Evolutionary conservation across 1,140 invertebrate genomes (phyloP).

Genomic region (Asbolus verrucosus): DNA sequence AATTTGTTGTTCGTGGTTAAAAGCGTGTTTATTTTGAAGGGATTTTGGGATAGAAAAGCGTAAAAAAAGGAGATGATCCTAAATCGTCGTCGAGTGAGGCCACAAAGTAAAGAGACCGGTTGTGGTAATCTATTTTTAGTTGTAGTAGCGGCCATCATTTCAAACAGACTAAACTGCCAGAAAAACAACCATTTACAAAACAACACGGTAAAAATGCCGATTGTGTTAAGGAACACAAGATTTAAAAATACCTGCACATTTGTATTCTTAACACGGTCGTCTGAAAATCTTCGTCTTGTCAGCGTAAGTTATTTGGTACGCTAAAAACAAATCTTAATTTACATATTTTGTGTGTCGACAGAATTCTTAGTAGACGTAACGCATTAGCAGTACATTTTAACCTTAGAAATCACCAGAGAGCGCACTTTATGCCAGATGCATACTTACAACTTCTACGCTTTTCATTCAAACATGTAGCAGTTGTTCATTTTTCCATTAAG

Average conservation of each 20-base stretch:
- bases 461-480: too few relatives aligned
- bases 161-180: slow-evolving; percentile 35
- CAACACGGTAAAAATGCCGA: slow-evolving; percentile 37
- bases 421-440: too few relatives aligned
- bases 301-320: slow-evolving; percentile 50
- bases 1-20: slow-evolving; percentile 16
- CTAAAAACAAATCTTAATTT: slow-evolving; percentile 56
- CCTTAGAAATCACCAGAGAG: slow-evolving; percentile 41
- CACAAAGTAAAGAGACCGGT: slow-evolving; percentile 25
- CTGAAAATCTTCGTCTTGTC: slow-evolving; percentile 50
- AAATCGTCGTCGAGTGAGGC: slow-evolving; percentile 13
- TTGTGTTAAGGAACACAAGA: slow-evolving; percentile 37
- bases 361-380: slow-evolving; percentile 43
- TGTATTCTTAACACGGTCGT: slow-evolving; percentile 48
- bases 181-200: slow-evolving; percentile 45
- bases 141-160: slow-evolving; percentile 14
- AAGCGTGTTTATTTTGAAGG: slow-evolving; percentile 18
- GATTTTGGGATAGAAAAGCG: slow-evolving; percentile 12
- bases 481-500: too few relatives aligned
- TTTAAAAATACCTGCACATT: slow-evolving; percentile 51
- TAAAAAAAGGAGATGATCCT: slow-evolving; percentile 25
- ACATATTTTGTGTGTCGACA: slow-evolving; percentile 49
- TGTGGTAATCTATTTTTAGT: slow-evolving; percentile 37
- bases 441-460: too few relatives aligned
- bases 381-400: slow-evolving; percentile 24